These are phyloP conservation scores for Lasius platythorax DNA, from an alignment of 2,888 invertebrate species.

Conservation along the genomic window DNA sequence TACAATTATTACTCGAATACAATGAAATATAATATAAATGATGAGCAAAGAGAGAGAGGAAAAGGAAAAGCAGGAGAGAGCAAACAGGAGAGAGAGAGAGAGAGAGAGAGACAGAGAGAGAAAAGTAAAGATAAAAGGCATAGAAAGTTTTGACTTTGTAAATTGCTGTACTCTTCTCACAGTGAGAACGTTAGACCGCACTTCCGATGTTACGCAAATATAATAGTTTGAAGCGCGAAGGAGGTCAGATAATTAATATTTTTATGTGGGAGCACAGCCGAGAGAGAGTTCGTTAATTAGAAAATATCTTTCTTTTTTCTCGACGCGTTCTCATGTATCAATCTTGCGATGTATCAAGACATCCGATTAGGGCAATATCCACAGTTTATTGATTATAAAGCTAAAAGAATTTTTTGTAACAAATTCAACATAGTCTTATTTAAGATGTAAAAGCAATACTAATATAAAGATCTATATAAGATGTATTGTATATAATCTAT, in stretches of 20 bases:
- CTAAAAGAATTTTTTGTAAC: background rate
- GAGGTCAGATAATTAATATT: constrained; percentile 12
- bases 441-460: background rate
- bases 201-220: constrained; percentile 16
- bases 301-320: background rate
- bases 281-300: background rate
- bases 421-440: background rate
- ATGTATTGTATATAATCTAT: background rate
- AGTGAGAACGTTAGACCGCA: background rate
- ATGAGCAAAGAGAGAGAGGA: too few relatives aligned
- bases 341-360: background rate
- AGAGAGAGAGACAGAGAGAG: background rate
- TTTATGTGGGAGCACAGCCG: background rate
- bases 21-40: too few relatives aligned
- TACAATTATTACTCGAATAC: background rate
- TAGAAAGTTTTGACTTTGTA: background rate
- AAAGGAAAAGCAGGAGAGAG: background rate
- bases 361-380: background rate
- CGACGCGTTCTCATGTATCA: background rate
- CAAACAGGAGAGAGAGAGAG: too few relatives aligned
- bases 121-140: background rate
- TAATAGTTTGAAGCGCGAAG: background rate
- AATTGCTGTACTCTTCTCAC: background rate
- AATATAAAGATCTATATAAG: background rate
- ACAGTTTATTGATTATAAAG: background rate